phyloP scores from a whole-genome alignment of 2,113 vertebrate genomes.

The Phylloscopus trochilus region DNA sequence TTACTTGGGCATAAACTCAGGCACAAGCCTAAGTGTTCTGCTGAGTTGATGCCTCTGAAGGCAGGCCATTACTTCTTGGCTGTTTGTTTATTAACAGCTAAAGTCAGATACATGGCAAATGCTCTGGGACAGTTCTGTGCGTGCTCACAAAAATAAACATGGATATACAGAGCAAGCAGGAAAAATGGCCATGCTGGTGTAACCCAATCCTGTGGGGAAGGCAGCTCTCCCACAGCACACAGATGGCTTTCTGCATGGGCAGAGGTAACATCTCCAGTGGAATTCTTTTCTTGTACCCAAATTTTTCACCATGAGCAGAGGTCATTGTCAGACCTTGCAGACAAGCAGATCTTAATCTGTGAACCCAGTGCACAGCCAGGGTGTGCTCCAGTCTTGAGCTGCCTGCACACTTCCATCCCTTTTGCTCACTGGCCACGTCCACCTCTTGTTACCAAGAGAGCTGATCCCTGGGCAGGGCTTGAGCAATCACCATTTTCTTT shows the following conservation, averaged over 20 bases:
- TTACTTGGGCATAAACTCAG: slow-evolving; percentile 55
- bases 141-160: slow-evolving; percentile 58
- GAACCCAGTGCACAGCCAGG: rapidly evolving
- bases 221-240: slow-evolving; percentile 12
- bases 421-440: neutral
- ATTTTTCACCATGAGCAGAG: neutral
- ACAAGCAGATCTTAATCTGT: neutral
- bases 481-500: neutral
- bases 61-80: slow-evolving; percentile 50
- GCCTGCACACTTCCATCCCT: rapidly evolving
- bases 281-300: neutral
- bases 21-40: slow-evolving; percentile 43
- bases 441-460: neutral
- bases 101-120: slow-evolving; percentile 50
- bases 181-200: slow-evolving; percentile 6
- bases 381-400: neutral
- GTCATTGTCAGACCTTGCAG: neutral
- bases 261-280: neutral
- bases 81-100: slow-evolving; percentile 63
- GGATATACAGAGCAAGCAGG: slow-evolving; percentile 4
- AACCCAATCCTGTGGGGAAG: slow-evolving; percentile 41
- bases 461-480: neutral
- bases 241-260: neutral
- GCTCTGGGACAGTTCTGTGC: slow-evolving; percentile 25
- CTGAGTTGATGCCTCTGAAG: slow-evolving; percentile 47